These are phyloP conservation scores for Crotalus viridis DNA, from an alignment of 2,113 vertebrate species.

Conservation along the genomic window DNA sequence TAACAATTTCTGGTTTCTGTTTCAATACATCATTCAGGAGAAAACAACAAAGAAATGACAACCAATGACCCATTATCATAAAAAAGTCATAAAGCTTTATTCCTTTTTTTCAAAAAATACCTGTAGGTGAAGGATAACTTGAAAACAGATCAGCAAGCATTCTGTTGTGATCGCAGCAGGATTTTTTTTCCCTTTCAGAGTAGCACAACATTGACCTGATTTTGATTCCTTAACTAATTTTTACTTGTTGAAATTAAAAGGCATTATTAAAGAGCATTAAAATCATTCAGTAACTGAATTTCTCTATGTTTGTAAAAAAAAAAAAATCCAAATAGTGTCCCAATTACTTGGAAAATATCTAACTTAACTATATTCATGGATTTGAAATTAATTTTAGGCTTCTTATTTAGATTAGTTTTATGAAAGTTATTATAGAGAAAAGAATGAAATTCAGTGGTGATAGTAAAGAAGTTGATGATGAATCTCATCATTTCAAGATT, in stretches of 20 bases:
- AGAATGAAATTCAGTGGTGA: neutral
- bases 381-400: neutral
- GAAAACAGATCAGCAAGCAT: neutral
- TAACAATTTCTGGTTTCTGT: neutral
- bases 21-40: neutral
- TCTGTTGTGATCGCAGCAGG: neutral
- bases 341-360: neutral
- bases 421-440: neutral
- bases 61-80: neutral
- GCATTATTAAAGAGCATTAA: neutral
- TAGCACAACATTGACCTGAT: neutral
- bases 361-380: neutral
- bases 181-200: neutral
- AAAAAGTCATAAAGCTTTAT: constrained; percentile 6
- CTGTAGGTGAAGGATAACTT: neutral
- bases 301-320: neutral
- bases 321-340: neutral
- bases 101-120: neutral
- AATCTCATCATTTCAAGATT: neutral
- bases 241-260: neutral
- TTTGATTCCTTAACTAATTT: constrained; percentile 15
- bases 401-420: neutral
- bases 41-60: neutral
- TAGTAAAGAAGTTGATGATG: neutral
- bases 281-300: neutral